Evolutionary conservation across 30 jellyfish, hydroid and myxozoan genomes (phyloP).

Genomic region (Turritopsis rubra): DNA sequence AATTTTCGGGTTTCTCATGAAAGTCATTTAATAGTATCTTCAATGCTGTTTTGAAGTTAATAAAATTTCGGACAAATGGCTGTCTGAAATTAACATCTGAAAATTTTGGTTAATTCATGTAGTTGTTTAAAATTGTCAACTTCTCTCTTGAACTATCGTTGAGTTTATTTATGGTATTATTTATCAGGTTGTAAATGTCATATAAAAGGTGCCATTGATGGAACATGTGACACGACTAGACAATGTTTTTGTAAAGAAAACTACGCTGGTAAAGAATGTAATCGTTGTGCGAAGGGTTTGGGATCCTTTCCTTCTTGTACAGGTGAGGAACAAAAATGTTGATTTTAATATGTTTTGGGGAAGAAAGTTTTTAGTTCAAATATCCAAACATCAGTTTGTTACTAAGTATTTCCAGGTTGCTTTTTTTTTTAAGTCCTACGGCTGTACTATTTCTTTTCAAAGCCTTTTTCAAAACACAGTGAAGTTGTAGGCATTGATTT

Average conservation of each 20-base stretch:
- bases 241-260: conserved; percentile 1
- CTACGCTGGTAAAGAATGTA: conserved; percentile 10
- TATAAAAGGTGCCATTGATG: conserved; percentile 17
- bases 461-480: too few species aligned
- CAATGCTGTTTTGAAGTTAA: background rate
- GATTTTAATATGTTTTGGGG: background rate
- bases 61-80: background rate
- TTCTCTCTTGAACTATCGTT: too few species aligned
- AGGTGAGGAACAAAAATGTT: conserved; percentile 7
- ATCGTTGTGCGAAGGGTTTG: background rate
- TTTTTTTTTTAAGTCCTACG: too few species aligned
- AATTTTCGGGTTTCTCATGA: background rate
- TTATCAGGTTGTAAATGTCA: conserved; percentile 10
- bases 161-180: too few species aligned
- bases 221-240: conserved; percentile 5
- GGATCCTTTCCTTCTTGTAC: conserved; percentile 17
- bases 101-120: background rate
- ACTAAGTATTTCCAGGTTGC: too few species aligned
- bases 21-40: background rate
- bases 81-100: background rate
- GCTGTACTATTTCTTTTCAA: too few species aligned
- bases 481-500: too few species aligned
- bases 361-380: too few species aligned
- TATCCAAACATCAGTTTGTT: too few species aligned
- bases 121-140: too few species aligned